These are phyloP conservation scores for Elgaria multicarinata DNA, from an alignment of 2,113 vertebrate species.

Conservation along the genomic window DNA sequence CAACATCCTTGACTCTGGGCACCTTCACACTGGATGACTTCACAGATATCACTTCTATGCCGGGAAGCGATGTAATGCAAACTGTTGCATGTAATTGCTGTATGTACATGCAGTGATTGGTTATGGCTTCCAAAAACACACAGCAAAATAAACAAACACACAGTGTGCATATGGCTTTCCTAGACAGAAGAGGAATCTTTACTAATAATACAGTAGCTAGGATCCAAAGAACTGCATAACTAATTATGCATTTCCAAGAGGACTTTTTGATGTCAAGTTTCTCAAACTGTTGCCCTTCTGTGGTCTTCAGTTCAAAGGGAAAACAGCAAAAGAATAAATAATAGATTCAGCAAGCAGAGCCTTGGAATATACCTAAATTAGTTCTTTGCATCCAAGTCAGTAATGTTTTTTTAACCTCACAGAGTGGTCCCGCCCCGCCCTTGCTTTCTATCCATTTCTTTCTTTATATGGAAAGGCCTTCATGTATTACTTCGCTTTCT, in stretches of 20 bases:
- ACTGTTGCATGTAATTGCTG: background rate
- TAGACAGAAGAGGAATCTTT: background rate
- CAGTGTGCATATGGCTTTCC: background rate
- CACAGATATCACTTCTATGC: background rate
- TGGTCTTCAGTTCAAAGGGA: background rate
- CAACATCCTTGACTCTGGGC: background rate
- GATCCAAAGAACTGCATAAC: background rate
- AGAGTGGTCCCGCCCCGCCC: background rate
- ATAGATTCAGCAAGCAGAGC: background rate
- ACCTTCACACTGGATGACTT: background rate
- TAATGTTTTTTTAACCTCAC: background rate
- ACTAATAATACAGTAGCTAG: background rate
- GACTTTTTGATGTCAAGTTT: background rate
- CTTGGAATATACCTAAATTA: background rate
- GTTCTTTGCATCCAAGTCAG: background rate
- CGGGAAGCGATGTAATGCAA: background rate
- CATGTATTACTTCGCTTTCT: no score
- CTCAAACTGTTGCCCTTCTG: no score
- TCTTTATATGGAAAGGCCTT: conserved; percentile 56
- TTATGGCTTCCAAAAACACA: background rate
- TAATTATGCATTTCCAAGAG: background rate
- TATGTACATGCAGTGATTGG: background rate
- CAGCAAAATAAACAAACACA: background rate
- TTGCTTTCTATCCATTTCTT: background rate
- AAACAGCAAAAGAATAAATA: background rate